Conservation (phyloP, 2,113 vertebrate species). For the Camelus bactrianus region DNA sequence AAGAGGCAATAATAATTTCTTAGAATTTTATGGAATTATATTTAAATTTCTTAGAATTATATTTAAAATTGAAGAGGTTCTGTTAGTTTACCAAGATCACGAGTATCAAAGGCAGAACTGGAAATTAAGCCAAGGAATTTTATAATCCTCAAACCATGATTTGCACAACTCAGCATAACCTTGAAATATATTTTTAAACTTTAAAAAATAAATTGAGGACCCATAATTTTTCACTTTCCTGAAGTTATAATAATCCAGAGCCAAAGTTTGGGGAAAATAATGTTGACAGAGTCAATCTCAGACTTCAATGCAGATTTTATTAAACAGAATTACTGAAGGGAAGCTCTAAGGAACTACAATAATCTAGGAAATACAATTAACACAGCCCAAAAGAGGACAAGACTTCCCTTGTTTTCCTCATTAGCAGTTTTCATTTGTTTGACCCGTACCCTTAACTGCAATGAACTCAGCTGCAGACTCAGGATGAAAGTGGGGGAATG, state of each 20-base stretch:
- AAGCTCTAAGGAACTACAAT: background rate
- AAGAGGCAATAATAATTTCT: background rate
- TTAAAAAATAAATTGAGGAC: background rate
- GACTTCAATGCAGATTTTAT: background rate
- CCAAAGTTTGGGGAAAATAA: background rate
- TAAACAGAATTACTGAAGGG: background rate
- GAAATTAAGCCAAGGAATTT: background rate
- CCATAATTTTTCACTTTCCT: background rate
- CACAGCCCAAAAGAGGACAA: background rate
- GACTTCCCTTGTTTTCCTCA: background rate
- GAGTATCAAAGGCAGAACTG: background rate
- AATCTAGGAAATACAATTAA: background rate
- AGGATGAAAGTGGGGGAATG: background rate
- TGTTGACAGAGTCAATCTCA: background rate
- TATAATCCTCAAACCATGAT: background rate
- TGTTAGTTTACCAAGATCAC: background rate
- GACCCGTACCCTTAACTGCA: background rate
- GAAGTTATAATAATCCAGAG: background rate
- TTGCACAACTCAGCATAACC: background rate
- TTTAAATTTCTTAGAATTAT: background rate
- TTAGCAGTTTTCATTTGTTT: constrained; percentile 53
- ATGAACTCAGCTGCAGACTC: background rate
- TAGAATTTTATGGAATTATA: background rate
- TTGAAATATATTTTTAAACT: background rate
- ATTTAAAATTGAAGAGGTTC: background rate